Evolutionary conservation across 2,797 vertebrate species (phyloP).

Genomic region (Acanthopagrus latus): DNA sequence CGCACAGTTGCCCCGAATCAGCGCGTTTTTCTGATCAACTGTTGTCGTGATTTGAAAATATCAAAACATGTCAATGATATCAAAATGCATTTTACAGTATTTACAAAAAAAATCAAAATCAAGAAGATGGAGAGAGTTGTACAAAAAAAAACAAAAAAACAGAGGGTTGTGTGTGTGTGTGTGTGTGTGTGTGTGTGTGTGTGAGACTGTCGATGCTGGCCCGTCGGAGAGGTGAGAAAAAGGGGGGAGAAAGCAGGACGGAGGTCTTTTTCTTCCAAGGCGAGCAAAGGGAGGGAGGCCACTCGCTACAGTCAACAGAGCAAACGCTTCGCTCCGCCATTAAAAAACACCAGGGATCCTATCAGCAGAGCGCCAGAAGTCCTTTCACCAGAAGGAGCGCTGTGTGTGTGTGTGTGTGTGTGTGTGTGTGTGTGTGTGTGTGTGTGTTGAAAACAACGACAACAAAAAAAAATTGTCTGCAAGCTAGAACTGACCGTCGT

Average conservation of each 20-base stretch:
- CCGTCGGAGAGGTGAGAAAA: constrained; percentile 24
- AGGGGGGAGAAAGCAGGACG: constrained; percentile 14
- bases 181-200: constrained; percentile 11
- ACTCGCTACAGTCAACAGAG: constrained; percentile 56
- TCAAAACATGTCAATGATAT: constrained; percentile 93
- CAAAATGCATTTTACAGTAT: constrained; percentile 93
- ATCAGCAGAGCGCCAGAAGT: constrained; percentile 56
- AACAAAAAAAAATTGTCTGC: constrained; percentile 17
- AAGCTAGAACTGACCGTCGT: constrained; percentile 26
- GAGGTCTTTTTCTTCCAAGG: constrained; percentile 37
- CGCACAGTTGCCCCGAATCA: constrained; percentile 67
- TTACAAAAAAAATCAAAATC: constrained; percentile 82
- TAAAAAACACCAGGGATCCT: constrained; percentile 35
- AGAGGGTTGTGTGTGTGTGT: constrained; percentile 38
- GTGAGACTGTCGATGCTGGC: constrained; percentile 33
- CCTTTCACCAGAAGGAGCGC: constrained; percentile 42
- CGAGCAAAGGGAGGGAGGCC: constrained; percentile 48
- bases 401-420: no score
- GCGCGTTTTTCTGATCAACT: constrained; percentile 75
- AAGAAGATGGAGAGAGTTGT: constrained; percentile 72
- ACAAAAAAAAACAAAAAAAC: constrained; percentile 63
- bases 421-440: no score
- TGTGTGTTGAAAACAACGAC: not conserved
- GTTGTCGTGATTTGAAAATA: constrained; percentile 84
- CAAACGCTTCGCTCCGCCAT: constrained; percentile 30